phyloP scores from a whole-genome alignment of 2,113 vertebrate species.

The Nibea albiflora region DNA sequence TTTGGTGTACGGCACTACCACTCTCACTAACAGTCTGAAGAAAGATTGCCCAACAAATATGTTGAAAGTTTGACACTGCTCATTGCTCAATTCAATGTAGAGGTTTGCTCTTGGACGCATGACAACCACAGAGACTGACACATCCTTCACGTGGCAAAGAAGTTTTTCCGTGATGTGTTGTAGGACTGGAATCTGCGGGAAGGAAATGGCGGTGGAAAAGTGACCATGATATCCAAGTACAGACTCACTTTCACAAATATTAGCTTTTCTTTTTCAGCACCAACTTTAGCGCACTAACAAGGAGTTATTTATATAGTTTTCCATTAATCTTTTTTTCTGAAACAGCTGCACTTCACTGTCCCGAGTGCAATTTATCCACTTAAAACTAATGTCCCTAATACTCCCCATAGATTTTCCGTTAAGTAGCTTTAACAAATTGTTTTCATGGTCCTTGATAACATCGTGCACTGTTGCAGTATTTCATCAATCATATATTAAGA shows the following conservation, averaged over 20 bases:
- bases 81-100: conserved; percentile 47
- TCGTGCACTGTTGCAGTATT: not conserved
- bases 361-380: conserved; percentile 11
- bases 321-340: conserved; percentile 8
- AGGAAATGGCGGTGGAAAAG: not conserved
- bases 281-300: not conserved
- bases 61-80: conserved; percentile 27
- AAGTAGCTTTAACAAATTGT: not conserved
- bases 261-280: not conserved
- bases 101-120: conserved; percentile 54
- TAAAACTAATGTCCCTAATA: not conserved
- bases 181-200: conserved; percentile 28
- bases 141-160: conserved; percentile 32
- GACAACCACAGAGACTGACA: conserved; percentile 54
- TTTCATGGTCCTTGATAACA: not conserved
- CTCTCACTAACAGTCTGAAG: conserved; percentile 19
- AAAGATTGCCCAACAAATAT: conserved; percentile 39
- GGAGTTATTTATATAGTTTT: conserved; percentile 4
- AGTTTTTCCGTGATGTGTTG: conserved; percentile 46
- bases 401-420: not conserved
- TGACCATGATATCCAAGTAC: not conserved
- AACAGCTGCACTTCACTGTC: conserved; percentile 15
- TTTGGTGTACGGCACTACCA: conserved; percentile 18
- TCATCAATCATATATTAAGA: not conserved
- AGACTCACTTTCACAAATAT: no score